Evolutionary conservation across 2,797 vertebrate species (phyloP).

Genomic region (Xenops minutus): DNA sequence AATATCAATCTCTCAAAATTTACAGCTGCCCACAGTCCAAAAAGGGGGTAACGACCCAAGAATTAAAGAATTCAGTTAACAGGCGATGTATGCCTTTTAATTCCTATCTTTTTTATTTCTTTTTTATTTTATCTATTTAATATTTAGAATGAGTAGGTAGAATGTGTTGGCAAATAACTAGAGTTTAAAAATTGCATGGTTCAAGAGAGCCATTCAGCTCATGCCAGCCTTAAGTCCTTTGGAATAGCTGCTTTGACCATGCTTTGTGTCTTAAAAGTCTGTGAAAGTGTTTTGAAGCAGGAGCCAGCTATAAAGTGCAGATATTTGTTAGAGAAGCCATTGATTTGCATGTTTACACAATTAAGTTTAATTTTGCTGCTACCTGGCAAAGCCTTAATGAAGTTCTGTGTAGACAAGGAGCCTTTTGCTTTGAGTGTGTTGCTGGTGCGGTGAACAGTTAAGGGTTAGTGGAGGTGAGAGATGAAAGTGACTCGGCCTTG

Average conservation of each 20-base stretch:
- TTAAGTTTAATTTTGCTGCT: constrained; percentile 58
- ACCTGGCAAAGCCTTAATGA: constrained; percentile 29
- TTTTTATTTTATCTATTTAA: constrained; percentile 29
- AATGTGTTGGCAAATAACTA: constrained; percentile 62
- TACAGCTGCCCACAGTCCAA: constrained; percentile 74
- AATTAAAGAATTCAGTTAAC: constrained; percentile 77
- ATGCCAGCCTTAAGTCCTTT: constrained; percentile 36
- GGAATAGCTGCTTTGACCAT: constrained; percentile 72
- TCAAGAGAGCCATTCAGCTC: constrained; percentile 68
- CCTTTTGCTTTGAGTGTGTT: constrained; percentile 46
- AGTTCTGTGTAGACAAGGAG: constrained; percentile 48
- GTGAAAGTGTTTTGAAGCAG: constrained; percentile 54
- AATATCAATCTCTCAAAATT: constrained; percentile 78
- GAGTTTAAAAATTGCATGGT: constrained; percentile 69
- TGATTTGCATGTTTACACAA: constrained; percentile 76
- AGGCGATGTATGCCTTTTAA: constrained; percentile 76
- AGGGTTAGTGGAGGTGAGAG: constrained; percentile 55
- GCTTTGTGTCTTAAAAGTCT: constrained; percentile 67
- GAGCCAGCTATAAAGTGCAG: constrained; percentile 44
- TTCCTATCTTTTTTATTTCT: constrained; percentile 49
- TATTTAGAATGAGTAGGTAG: constrained; percentile 70
- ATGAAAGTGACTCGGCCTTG: constrained; percentile 53
- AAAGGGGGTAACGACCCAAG: constrained; percentile 72
- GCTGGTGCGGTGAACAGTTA: constrained; percentile 52
- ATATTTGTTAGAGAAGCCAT: constrained; percentile 51